These are phyloP conservation scores for Uloborus diversus DNA, from an alignment of 1,140 invertebrate species.

Conservation along the genomic window DNA sequence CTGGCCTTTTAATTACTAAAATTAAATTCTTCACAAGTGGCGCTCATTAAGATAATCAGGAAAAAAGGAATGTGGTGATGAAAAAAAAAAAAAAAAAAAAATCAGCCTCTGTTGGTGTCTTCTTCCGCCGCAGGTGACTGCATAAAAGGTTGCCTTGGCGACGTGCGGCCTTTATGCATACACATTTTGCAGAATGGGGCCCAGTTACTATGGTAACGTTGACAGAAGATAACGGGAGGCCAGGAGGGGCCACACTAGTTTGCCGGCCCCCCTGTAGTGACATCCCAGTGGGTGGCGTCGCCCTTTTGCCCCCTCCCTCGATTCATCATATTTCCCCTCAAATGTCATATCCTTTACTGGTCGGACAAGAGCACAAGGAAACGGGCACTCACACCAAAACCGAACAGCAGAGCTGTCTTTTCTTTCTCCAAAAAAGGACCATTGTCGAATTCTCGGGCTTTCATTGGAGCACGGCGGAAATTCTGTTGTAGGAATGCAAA, in stretches of 20 bases:
- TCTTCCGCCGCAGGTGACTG: conserved; percentile 2
- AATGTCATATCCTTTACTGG: conserved; percentile 30
- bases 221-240: conserved; percentile 51
- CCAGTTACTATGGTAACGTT: conserved; percentile 43
- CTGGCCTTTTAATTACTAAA: neutral
- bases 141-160: conserved; percentile 13
- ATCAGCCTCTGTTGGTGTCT: neutral
- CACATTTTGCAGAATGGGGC: conserved; percentile 18
- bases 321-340: conserved; percentile 51
- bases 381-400: neutral
- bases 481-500: too few relatives aligned
- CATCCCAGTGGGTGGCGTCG: conserved; percentile 50
- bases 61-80: neutral
- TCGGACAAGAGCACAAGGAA: neutral
- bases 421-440: neutral
- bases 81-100: neutral
- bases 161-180: conserved; percentile 28
- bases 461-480: neutral
- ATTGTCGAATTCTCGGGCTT: neutral
- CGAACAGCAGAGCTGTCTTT: neutral
- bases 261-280: conserved; percentile 22
- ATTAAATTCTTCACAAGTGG: neutral
- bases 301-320: conserved; percentile 51
- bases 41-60: conserved; percentile 33
- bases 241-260: conserved; percentile 1